Evolutionary conservation across 2,113 vertebrate species (phyloP).

Genomic region (Nymphicus hollandicus): DNA sequence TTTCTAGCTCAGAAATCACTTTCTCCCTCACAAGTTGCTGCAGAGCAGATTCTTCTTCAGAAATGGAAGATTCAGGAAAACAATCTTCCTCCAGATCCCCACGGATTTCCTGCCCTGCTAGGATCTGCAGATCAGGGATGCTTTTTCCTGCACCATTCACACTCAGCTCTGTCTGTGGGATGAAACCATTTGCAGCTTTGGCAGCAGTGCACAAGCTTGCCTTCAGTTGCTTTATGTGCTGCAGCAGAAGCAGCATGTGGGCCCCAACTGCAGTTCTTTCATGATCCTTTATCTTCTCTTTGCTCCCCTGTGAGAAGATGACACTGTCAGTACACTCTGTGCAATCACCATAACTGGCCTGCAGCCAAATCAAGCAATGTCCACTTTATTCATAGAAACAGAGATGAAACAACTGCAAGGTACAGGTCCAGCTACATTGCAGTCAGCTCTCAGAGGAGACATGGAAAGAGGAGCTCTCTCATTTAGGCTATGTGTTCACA

Average conservation of each 20-base stretch:
- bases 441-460: background rate
- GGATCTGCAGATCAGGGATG: conserved; percentile 50
- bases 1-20: conserved; percentile 75
- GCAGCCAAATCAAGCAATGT: background rate
- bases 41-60: conserved; percentile 51
- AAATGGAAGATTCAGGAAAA: conserved; percentile 18
- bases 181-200: background rate
- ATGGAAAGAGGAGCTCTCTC: background rate
- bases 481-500: background rate
- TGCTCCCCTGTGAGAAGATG: conserved; percentile 67
- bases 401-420: background rate
- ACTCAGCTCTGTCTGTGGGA: background rate
- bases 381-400: background rate
- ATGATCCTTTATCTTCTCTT: conserved; percentile 75
- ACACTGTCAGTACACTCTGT: background rate
- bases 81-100: conserved; percentile 63
- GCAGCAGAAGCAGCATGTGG: conserved; percentile 78
- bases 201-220: background rate
- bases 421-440: background rate
- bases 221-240: conserved; percentile 66
- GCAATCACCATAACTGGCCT: background rate
- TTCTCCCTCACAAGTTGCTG: conserved; percentile 60
- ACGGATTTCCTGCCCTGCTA: background rate
- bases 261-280: conserved; percentile 58
- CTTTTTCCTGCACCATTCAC: background rate